Evolutionary conservation across 2,797 vertebrate species (phyloP), one percentile per base, ranked within the genome.

Genomic region (Champsocephalus esox): DNA sequence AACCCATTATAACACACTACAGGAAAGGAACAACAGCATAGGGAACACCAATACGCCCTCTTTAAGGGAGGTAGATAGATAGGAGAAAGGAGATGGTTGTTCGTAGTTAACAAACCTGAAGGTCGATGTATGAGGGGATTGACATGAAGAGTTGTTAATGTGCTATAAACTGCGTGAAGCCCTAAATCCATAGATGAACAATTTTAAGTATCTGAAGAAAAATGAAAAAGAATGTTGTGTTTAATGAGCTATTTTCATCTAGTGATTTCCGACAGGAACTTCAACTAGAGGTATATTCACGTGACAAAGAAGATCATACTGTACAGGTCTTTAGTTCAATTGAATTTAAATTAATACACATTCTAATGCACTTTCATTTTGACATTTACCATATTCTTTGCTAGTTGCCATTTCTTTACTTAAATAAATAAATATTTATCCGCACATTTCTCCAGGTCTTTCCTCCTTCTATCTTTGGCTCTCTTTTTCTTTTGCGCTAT

Each of bases 101-200:
- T 38, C 8, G 34, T 59, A 16, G 17, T 62, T 71, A 21, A 19
- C 12, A 61, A 60, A 60, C 19, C 21, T n/a, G 34, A 70, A 19
- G 38, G 10, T 50, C 13, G n/a, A 59, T 50, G 48, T 4, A 54
- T 28, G 14, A 50, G 9, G 32, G 32, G 14, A 55, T 55, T 4
- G 54, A 55, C 54, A 34, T 17, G 10, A 49, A 24, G 60, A 49
- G 28, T 34, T 49, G 10, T 63, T 49, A 17, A 45, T 55, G 38
- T 54, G 50, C 13, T 10, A 43, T 24, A 44, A 55, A n/a, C 41
- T n/a, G 16, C 21, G 5, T 28, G 21, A 32, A 66, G n/a, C 10
- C 45, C 3, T 55, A 46, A 56, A 32, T 21, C 14, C 24, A 52
- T 43, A 13, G 19, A 2, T 14, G 1, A 12, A 21, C 50, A 44